Evolutionary conservation across 2,113 vertebrate species (phyloP).

Genomic region (Eclectus roratus): DNA sequence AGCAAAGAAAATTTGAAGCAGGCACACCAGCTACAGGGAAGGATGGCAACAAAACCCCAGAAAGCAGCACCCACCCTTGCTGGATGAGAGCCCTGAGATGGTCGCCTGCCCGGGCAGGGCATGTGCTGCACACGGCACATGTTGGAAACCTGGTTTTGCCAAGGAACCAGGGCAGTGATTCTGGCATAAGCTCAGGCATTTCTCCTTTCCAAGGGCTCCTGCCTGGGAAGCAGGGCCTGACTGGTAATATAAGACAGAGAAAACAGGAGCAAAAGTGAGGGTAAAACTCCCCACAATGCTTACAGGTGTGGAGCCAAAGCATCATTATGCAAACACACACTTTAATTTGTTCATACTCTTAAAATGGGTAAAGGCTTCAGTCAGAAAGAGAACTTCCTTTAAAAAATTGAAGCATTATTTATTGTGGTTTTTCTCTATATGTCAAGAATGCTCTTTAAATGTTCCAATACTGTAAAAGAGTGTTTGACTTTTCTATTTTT

Average conservation of each 20-base stretch:
- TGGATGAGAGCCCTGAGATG: neutral
- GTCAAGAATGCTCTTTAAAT: slow-evolving; percentile 1
- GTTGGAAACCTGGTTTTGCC: neutral
- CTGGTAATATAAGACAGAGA: neutral
- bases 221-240: neutral
- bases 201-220: slow-evolving; percentile 32
- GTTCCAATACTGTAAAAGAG: neutral
- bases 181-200: slow-evolving; percentile 19
- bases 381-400: neutral
- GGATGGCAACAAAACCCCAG: neutral
- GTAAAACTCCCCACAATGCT: neutral
- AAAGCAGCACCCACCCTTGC: neutral
- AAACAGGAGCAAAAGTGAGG: neutral
- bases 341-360: neutral
- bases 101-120: neutral
- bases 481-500: slow-evolving; percentile 17
- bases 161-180: neutral
- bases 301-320: neutral
- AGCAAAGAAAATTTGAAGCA: neutral
- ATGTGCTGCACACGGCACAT: neutral
- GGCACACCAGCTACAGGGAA: neutral
- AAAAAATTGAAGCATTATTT: neutral
- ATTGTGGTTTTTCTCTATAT: neutral
- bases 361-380: neutral
- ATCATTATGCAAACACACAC: neutral